Evolutionary conservation across 2,797 vertebrate species (phyloP), one percentile per base, ranked within the genome.

Genomic region (Sciurus vulgaris): DNA sequence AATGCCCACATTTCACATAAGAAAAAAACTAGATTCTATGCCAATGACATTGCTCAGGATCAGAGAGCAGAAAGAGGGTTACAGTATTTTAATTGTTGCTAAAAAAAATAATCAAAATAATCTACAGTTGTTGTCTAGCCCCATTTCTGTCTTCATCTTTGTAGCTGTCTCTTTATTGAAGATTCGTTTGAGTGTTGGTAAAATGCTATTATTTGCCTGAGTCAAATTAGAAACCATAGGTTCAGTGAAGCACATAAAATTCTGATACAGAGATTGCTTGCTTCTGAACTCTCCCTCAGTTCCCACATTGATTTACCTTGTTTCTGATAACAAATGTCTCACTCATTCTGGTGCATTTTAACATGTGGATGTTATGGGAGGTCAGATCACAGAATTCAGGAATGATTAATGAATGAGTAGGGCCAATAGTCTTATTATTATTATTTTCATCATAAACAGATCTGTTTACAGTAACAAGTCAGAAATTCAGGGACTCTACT

Each of bases 201-300:
- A 96, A 96, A 93, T 79, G 82, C 18, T 89, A 3, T 87, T 95
- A 69, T 87, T 79, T 91, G 73, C 38, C 9, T 38, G 51, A 94
- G 74, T 83, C 54, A 86, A 85, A 93, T 90, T 90, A 95, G 81
- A 93, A 56, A 65, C 26, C 85, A 11, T 49, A 59, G 61, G 87
- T 63, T 93, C 41, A 54, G 51, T 44, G 3, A 90, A 86, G 49
- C 73, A 77, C 77, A 61, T 86, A 61, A 51, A 79, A 83, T 72
- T 76, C 63, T 33, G 9, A n/a, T 63, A 9, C 61, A 14, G 28
- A 24, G 30, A 59, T 41, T 69, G 61, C 47, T 94, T 70, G 26
- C 56, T 73, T 93, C 82, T 89, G 30, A 84, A 69, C 30, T 86
- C 9, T 47, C 26, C 44, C 51, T 82, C 1, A 2, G 56, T 76